Evolutionary conservation across 2,888 invertebrate species (phyloP), one percentile per base, ranked within the genome.

Genomic region (Agonopterix alstromeriana): DNA sequence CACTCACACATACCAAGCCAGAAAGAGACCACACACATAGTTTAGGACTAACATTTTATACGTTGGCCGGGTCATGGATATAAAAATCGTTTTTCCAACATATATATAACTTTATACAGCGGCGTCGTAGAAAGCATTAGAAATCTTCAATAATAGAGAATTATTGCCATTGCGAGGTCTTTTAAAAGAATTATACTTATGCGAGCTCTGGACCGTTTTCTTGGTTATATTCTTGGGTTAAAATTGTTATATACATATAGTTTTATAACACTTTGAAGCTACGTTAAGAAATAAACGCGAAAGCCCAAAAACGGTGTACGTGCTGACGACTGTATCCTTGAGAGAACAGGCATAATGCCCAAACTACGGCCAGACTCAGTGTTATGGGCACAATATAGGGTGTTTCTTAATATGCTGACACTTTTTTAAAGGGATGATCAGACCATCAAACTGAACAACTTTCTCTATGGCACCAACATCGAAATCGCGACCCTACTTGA

Each of bases 41-140:
- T 83, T 84, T 82, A 85, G 84, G 87, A 79, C 84, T 76, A 89
- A 89, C 87, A 81, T 83, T 88, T 89, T 89, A 89, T 88, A 85
- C 76, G 88, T 89, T 89, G 80, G 83, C 86, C 71, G 86, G 88
- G 89, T 89, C 89, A 90, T 83, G 86, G 88, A 88, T 87, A 86
- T 88, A 88, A 86, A 85, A 87, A 85, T 85, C 85, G 82, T 83
- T 87, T 82, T 77, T 73, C 76, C 73, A 67, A 82, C 76, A 73
- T 73, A 78, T 62, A 69, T 69, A 72, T 63, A 72, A 53, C 63
- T 60, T 65, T 61, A 58, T 57, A 62, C 73, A 72, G 72, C 70
- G 63, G 64, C 62, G 61, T 65, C 56, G 65, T 68, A 70, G 70
- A 70, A 73, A 69, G 76, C 75, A 77, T 80, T 82, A 80, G 73